Evolutionary conservation across 2,797 vertebrate species (phyloP).

Genomic region (Micropoecilia bifurca): DNA sequence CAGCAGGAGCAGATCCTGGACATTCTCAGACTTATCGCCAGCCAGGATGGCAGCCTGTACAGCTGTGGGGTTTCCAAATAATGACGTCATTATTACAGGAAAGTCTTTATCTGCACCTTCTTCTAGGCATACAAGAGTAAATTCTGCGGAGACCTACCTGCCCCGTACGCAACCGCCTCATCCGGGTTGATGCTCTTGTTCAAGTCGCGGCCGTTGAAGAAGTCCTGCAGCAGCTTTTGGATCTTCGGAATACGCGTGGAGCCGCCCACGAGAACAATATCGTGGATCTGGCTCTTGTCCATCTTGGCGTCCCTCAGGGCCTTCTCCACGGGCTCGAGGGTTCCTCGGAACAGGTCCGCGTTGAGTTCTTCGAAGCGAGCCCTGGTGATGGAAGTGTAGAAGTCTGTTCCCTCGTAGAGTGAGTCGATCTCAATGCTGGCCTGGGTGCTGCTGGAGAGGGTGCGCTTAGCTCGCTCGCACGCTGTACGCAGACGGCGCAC

Average conservation of each 20-base stretch:
- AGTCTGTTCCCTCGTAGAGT: slow-evolving; percentile 84
- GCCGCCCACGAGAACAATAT: slow-evolving; percentile 85
- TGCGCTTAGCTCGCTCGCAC: slow-evolving; percentile 86
- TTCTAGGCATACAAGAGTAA: background rate
- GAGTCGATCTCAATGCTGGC: slow-evolving; percentile 88
- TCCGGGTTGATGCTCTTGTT: slow-evolving; percentile 88
- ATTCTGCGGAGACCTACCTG: slow-evolving; percentile 63
- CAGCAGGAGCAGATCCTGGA: slow-evolving; percentile 85
- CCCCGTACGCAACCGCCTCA: slow-evolving; percentile 86
- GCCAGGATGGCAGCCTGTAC: slow-evolving; percentile 86
- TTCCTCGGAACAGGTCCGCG: slow-evolving; percentile 85
- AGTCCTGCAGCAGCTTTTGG: slow-evolving; percentile 86
- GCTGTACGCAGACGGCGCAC: slow-evolving; percentile 86
- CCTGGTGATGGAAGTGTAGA: slow-evolving; percentile 87
- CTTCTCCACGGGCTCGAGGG: slow-evolving; percentile 86
- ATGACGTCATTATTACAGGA: slow-evolving; percentile 5
- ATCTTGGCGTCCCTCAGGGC: slow-evolving; percentile 84
- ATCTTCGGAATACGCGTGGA: slow-evolving; percentile 88
- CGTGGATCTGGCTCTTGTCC: slow-evolving; percentile 85
- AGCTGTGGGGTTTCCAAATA: slow-evolving; percentile 65
- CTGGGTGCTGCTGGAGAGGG: slow-evolving; percentile 87
- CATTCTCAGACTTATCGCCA: slow-evolving; percentile 87
- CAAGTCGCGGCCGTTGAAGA: slow-evolving; percentile 85
- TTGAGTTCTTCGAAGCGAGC: slow-evolving; percentile 88
- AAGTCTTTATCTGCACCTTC: background rate